Base-by-base conservation (phyloP, 2,888 invertebrate genomes). In the Deilephila porcellus region DNA sequence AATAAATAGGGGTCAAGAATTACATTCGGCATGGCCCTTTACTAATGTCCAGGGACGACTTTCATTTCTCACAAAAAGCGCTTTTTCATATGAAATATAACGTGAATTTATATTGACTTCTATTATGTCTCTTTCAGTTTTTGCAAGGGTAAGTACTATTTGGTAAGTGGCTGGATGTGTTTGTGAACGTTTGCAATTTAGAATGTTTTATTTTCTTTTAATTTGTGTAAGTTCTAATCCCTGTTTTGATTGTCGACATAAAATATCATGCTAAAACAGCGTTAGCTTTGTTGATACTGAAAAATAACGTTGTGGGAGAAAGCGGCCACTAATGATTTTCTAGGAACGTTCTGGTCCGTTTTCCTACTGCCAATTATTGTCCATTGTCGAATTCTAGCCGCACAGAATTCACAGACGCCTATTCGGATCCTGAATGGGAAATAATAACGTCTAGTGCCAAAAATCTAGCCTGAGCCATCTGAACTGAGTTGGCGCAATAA, bases 51-150 rank as follows among this genome's bases (percentile, higher is more conserved):
- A 20, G 63, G 64, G 64, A 67, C 76, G 76, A 67, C 62, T 76
- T 77, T 76, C 76, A 75, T 75, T 75, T 71, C 76, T 73, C 74
- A 72, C 76, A 77, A 79, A 80, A 79, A 80, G 77, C 75, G 74
- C 77, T 75, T 81, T 81, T 78, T 81, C 74, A 75, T 77, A 79
- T 83, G 78, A 83, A 81, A 82, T 83, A 82, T 80, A 74, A 72
- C 73, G 63, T 37, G 60, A 80, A 80, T 79, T 80, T 77, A 71
- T 74, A 74, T 60, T 56, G 70, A 73, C 64, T 71, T 73, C 64
- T 72, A 72, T 72, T 59, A 74, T 70, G 64, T 59, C 64, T 59
- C 72, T 56, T 67, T 72, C 64, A 63, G 63, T 72, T 72, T 67
- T 59, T 67, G 37, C 64, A 71, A 53, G 45, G 53, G n/a, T 60